Evolutionary conservation across 1,140 invertebrate species (phyloP), one percentile per base, ranked within the genome.

Genomic region (Lithobius niger): DNA sequence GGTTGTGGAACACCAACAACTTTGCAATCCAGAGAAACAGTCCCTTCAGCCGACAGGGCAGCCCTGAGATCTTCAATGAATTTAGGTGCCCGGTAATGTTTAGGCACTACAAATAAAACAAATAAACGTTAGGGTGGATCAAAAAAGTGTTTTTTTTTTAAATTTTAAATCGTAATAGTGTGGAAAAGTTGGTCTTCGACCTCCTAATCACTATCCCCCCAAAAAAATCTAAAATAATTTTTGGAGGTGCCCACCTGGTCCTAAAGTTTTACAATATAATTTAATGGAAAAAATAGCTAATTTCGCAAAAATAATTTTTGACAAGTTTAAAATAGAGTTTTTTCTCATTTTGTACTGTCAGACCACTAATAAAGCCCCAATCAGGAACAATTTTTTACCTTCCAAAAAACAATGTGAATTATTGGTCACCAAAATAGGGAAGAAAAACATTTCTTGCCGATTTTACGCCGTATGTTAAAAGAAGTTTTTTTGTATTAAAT

Each of bases 21-120:
- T 74, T 93, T 93, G 69, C 88, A 93, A 67, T 93, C 88, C 49
- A 93, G 75, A 71, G 90, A 91, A 0, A 93, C 88, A 27, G 87
- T 85, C 2, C 79, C 88, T 69, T 90, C 86, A 60, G 89, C 84
- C 0, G 86, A 87, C 19, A 93, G 71, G 40, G 89, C 81, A 4
- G 88, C 88, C 57, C 84, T 75, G 10, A 93, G 71, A 60, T 80
- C 82, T 69, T 92, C 88, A 15, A 93, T 71, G 69, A 92, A 93
- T 60, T 83, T 79, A 0, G 88, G 88, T 64, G 87, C 88, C 66
- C 88, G 89, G 62, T 82, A 93, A 72, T 89, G 86, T 63, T 82
- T 78, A 1, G 88, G 88, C 66, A 92, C 86, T 55, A 42, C 3
- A 54, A 55, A 40, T 50, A 28, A 52, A 3, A 55, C 27, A 50